Evolutionary conservation across 2,797 vertebrate species (phyloP), one percentile per base, ranked within the genome.

Genomic region (Danionella dracula): DNA sequence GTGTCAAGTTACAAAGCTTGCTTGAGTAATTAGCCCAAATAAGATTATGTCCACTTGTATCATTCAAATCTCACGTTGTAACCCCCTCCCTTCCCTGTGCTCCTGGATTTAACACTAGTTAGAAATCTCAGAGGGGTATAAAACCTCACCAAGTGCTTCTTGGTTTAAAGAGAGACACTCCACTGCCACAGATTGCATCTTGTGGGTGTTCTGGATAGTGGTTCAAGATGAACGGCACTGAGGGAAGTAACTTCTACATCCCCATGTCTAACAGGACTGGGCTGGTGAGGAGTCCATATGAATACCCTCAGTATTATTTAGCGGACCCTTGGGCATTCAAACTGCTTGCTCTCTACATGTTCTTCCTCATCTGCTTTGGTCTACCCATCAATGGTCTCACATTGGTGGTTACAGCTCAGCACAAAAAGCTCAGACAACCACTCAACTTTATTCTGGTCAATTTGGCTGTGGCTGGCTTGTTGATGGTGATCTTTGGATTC

Each of bases 381-480:
- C 71, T 86, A 12, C 90, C 90, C 66, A 89, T 92, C 86, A 92
- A 92, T 7, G 67, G 65, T 12, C 82, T 92, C 67, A 91, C 90
- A 4, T 70, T 92, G 76, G 11, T 89, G 5, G 90, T 86, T 68
- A 87, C 89, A 32, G 82, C 82, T 60, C 87, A 90, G 65, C 88
- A 93, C 79, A 92, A 92, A 86, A 92, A 91, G 75, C 88, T 92
- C 6, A 82, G 82, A 15, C 89, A 91, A 72, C 90, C 90, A 0
- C 87, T 90, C 48, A 91, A 92, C 81, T 92, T 85, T 68, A 90
- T 92, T 78, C 75, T 92, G 59, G 89, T 92, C 49, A 92, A 92
- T 83, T 75, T 92, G 81, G 87, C 89, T 0, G 87, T 91, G 58
- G 90, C 90, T 1, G 87, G 90, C n/a, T 84, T 88, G 66, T 81